Base-by-base conservation (phyloP, 2,888 invertebrate genomes). In the Eurois occulta region DNA sequence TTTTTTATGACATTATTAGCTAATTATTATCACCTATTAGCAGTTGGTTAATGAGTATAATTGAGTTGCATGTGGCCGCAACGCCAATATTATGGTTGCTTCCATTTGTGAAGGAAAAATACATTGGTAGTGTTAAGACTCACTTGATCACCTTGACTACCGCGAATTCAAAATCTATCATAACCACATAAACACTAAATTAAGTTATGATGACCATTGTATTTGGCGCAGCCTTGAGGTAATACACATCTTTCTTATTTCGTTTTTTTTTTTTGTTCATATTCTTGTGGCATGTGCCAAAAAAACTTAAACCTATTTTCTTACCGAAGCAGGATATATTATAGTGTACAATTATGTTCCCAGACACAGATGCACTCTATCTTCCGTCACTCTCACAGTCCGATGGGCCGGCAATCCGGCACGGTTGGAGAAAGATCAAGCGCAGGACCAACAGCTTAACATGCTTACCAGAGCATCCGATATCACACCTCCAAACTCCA, bases 1-100 rank as follows among this genome's bases (percentile, higher is more conserved):
- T 41, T 46, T 65, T 65, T 70, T 41, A 52, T 67, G 73, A 43
- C 28, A 46, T 62, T 52, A 67, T 38, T 52, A 43, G 8, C 41
- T 21, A 35, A 35, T 10, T 48, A 38, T 43, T 60, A 43, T 43
- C 10, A 80, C 2, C 11, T 52, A 66, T 35, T 65, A 66, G 5
- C 24, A 43, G 21, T 43, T 52, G 11, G 18, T 35, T 55, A 46
- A 38, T 72, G 2, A 58, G 48, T 58, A 41, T 41, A 55, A 71
- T 21, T 13, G 10, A 46, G 10, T 68, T n/a, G 43, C 46, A 5
- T 74, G 24, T 60, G 32, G n/a, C 13, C 28, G 5, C 18, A 21
- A n/a, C 6, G 2, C 35, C 24, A 38, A 46, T 62, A 10, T 32
- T 18, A 41, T 41, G 2, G 24, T 55, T n/a, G 8, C 16, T 71